Base-by-base conservation (phyloP, 2,113 vertebrate species). In the Cichladusa arquata region DNA sequence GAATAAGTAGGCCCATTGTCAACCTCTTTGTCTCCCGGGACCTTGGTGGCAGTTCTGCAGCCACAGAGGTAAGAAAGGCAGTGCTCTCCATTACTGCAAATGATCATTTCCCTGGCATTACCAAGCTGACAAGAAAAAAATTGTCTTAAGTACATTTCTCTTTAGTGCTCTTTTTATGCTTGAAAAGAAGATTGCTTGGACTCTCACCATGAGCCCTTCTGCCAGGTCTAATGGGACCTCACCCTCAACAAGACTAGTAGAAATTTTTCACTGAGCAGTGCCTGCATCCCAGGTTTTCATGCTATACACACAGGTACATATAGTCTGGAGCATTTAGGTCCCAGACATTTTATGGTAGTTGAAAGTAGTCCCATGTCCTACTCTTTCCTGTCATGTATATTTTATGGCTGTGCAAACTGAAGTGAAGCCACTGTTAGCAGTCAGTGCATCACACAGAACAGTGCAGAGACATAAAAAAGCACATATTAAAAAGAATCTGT, bases 21-120 rank as follows among this genome's bases (percentile, higher is more conserved):
- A 99, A 99, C 96, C 98, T 99, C 90, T 99, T 99, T 86, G 99
- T 99, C 20, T 99, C 99, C 16, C 98, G 99, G 15, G 99, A 99
- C 96, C 98, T 99, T 10, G 99, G 99, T 10, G 99, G 99, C 80
- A 99, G 98, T 81, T 94, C 97, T 5, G 96, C 98, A 33, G 98
- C 99, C 18, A 99, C 99, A 15, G 98, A 99, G 99, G 99, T 99
- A 97, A 85, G 98, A 83, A 31, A 23, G 5, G 69, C 66, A 53
- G 29, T 22, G 19, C 60, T 88, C 26, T 13, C 44, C 31, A 1
- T 84, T 79, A 31, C 60, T 71, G 53, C 47, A 72, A 33, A 61
- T 5, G 2, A 13, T n/a, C 14, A 24, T 74, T 90, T 67, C 24
- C 28, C 20, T 17, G 36, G 42, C 36, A 36, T 9, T 36, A 36